Conservation (phyloP, 2,888 invertebrate genomes). For the Sesia apiformis region DNA sequence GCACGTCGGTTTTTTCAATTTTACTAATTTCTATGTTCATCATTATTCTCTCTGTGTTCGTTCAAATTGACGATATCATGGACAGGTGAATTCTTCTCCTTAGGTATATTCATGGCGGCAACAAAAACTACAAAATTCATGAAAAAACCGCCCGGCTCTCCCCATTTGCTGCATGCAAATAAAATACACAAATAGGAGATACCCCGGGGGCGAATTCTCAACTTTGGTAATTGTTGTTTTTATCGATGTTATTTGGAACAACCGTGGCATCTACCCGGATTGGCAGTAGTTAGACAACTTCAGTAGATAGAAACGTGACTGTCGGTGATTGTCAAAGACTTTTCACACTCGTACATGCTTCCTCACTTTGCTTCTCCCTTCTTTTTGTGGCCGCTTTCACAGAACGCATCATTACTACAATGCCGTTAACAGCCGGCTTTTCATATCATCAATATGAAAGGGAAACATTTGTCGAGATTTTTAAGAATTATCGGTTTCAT, state of each 20-base stretch:
- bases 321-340: too few relatives aligned
- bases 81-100: constrained; percentile 41
- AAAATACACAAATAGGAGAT: constrained; percentile 64
- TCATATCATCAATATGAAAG: too few relatives aligned
- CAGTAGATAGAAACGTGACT: constrained; percentile 40
- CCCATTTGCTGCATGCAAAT: constrained; percentile 69
- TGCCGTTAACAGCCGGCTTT: too few relatives aligned
- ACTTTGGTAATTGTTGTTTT: constrained; percentile 31
- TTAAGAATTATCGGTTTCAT: too few relatives aligned
- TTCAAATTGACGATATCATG: not conserved
- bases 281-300: constrained; percentile 16
- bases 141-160: constrained; percentile 62
- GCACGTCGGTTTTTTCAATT: too few relatives aligned
- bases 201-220: constrained; percentile 27
- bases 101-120: constrained; percentile 62
- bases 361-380: too few relatives aligned
- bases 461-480: too few relatives aligned
- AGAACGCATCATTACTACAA: too few relatives aligned
- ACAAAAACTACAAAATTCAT: constrained; percentile 60
- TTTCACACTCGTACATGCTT: too few relatives aligned
- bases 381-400: too few relatives aligned
- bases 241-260: constrained; percentile 29
- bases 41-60: not conserved
- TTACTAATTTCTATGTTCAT: not conserved
- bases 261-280: constrained; percentile 30